Conservation (phyloP, 2,888 invertebrate species). For the Hesperia comma region DNA sequence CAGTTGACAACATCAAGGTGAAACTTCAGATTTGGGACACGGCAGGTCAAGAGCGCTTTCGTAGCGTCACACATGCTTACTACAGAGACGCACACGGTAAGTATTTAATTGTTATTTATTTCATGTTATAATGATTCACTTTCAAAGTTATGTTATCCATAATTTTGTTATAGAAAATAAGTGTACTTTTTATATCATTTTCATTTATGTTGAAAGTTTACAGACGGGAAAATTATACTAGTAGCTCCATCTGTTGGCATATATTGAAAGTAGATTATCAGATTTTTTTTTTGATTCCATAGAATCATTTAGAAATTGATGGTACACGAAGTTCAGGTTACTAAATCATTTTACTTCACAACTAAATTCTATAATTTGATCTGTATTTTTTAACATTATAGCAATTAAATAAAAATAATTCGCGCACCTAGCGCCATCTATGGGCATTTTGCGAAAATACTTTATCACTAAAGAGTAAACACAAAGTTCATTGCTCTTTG, state of each 20-base stretch:
- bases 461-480: constrained; percentile 3
- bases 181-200: too few relatives aligned
- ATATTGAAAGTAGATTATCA: neutral
- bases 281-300: too few relatives aligned
- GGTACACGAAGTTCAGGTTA: too few relatives aligned
- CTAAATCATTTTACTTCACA: too few relatives aligned
- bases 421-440: constrained; percentile 10
- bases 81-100: constrained; percentile 96
- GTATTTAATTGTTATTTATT: constrained; percentile 2
- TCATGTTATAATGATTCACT: neutral
- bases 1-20: constrained; percentile 92
- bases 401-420: too few relatives aligned
- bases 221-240: neutral
- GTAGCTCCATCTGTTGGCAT: neutral
- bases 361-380: too few relatives aligned
- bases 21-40: constrained; percentile 99
- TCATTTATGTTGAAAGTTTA: too few relatives aligned
- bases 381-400: too few relatives aligned
- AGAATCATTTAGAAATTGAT: too few relatives aligned
- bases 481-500: constrained; percentile 15
- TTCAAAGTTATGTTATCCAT: too few relatives aligned
- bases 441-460: neutral
- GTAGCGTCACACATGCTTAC: constrained; percentile 97
- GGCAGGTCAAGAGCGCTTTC: constrained; percentile 96
- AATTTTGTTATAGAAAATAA: too few relatives aligned